phyloP scores from a whole-genome alignment of 1,140 invertebrate genomes.

The Odontomachus brunneus region DNA sequence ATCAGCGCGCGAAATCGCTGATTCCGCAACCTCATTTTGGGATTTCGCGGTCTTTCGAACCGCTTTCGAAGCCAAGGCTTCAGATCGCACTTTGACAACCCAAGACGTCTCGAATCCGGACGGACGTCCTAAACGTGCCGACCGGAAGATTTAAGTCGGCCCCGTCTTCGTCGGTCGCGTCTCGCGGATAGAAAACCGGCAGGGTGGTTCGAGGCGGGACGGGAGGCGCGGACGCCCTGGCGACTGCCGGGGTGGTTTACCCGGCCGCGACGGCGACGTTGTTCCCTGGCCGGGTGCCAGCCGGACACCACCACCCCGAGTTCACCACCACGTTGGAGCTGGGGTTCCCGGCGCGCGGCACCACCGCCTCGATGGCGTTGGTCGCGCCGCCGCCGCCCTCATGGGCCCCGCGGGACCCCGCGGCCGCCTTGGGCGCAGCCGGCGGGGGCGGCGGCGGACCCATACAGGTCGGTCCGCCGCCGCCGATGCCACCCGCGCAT shows the following conservation, averaged over 20 bases:
- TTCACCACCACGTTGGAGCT: conserved; percentile 86
- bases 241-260: conserved; percentile 85
- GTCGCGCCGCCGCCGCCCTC: conserved; percentile 88
- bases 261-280: conserved; percentile 84
- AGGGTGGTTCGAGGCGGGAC: conserved; percentile 84
- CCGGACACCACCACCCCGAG: conserved; percentile 82
- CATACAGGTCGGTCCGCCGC: conserved; percentile 80
- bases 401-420: conserved; percentile 89
- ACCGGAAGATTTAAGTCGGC: neutral
- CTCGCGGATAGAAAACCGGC: conserved; percentile 72
- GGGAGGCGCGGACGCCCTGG: conserved; percentile 84
- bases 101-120: too few relatives aligned
- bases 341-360: conserved; percentile 87
- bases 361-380: conserved; percentile 88
- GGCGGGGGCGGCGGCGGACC: conserved; percentile 82
- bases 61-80: too few relatives aligned
- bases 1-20: neutral
- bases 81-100: too few relatives aligned
- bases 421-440: conserved; percentile 79
- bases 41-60: too few relatives aligned
- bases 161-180: conserved; percentile 32
- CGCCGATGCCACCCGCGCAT: conserved; percentile 79
- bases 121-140: neutral
- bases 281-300: conserved; percentile 82
- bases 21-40: too few relatives aligned